phyloP scores from a whole-genome alignment of 2,888 invertebrate genomes.

The Bimastos eiseni region DNA sequence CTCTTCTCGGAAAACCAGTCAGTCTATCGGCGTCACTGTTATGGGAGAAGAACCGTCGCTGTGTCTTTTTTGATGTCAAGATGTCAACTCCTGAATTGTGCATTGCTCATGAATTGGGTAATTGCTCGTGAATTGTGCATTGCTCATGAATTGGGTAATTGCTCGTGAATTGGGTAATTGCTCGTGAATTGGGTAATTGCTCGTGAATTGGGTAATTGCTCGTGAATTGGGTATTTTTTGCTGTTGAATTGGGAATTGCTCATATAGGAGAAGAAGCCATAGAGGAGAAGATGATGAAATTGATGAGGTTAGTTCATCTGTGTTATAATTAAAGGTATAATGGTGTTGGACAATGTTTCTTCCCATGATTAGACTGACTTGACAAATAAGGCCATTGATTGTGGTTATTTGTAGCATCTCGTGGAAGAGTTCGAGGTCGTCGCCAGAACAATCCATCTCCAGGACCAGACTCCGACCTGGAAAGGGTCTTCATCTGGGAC shows the following conservation, averaged over 20 bases:
- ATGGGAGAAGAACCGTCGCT: background rate
- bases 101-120: background rate
- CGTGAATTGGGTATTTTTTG: too few relatives aligned
- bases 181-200: too few relatives aligned
- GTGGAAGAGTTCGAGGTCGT: constrained; percentile 47
- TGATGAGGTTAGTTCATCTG: too few relatives aligned
- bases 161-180: too few relatives aligned
- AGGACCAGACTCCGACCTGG: constrained; percentile 79
- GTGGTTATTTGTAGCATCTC: background rate
- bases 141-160: too few relatives aligned
- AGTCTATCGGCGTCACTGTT: background rate
- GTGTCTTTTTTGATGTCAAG: background rate
- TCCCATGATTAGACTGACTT: too few relatives aligned
- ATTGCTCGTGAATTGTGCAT: too few relatives aligned
- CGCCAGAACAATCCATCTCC: constrained; percentile 82
- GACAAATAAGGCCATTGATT: background rate
- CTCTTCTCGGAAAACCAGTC: background rate
- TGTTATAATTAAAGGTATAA: too few relatives aligned
- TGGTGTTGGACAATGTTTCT: too few relatives aligned
- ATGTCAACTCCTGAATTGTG: background rate
- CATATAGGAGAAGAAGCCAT: background rate
- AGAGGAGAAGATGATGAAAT: background rate
- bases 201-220: background rate
- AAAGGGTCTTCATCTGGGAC: constrained; percentile 97
- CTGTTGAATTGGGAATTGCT: too few relatives aligned